phyloP scores from a whole-genome alignment of 2,113 vertebrate genomes.

The Podarcis cretensis region DNA sequence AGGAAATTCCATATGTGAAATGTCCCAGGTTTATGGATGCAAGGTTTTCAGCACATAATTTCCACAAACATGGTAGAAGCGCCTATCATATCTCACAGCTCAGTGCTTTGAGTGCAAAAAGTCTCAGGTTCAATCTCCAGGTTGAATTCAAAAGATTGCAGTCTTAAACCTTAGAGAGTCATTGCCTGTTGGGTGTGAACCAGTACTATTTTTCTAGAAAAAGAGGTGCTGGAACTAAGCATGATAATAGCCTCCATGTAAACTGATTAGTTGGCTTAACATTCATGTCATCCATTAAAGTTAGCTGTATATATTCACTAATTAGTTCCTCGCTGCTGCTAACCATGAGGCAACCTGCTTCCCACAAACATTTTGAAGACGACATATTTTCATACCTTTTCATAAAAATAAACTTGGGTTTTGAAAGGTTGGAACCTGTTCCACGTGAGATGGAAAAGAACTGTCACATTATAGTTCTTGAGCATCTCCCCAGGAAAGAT shows the following conservation, averaged over 20 bases:
- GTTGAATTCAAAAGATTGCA: no score
- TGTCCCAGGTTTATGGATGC: background rate
- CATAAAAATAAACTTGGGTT: background rate
- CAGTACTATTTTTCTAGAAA: no score
- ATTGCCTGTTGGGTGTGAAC: no score
- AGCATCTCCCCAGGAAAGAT: background rate
- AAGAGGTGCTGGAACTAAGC: no score
- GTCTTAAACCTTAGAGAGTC: no score
- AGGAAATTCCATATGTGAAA: background rate
- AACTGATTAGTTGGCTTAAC: no score
- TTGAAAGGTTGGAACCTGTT: background rate
- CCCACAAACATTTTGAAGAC: background rate
- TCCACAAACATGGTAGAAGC: background rate
- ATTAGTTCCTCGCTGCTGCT: no score
- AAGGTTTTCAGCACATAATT: background rate
- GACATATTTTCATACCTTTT: background rate
- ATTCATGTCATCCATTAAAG: no score
- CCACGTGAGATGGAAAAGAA: background rate
- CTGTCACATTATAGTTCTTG: background rate
- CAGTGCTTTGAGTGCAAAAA: no score
- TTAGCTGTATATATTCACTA: no score
- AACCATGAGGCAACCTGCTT: background rate
- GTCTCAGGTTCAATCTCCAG: no score
- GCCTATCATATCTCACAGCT: background rate
- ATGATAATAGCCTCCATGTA: no score